These are phyloP conservation scores for Athalia cordata DNA, from an alignment of 2,888 invertebrate species.

Conservation along the genomic window DNA sequence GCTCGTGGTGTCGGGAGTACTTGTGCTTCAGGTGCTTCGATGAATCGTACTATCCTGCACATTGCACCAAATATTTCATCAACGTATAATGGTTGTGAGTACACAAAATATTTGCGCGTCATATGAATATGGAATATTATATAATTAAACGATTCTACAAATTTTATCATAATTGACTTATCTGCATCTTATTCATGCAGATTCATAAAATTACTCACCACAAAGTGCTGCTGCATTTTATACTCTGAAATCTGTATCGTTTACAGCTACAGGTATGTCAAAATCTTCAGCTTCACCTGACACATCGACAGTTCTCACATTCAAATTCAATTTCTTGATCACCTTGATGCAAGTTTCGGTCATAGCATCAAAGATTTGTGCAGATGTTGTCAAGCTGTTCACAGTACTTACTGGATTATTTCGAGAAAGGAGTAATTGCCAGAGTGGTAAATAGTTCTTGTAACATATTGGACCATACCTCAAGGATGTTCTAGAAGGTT, in stretches of 20 bases:
- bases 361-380: slow-evolving; percentile 73
- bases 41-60: too few relatives aligned
- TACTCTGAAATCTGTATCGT: slow-evolving; percentile 78
- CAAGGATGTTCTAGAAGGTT: too few relatives aligned
- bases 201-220: too few relatives aligned
- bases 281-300: slow-evolving; percentile 54
- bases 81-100: too few relatives aligned
- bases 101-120: too few relatives aligned
- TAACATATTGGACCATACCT: slow-evolving; percentile 76
- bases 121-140: too few relatives aligned
- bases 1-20: too few relatives aligned
- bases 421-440: slow-evolving; percentile 74
- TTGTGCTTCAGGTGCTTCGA: too few relatives aligned
- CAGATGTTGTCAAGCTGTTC: slow-evolving; percentile 59
- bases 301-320: slow-evolving; percentile 65
- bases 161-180: too few relatives aligned
- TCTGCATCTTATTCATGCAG: too few relatives aligned
- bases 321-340: slow-evolving; percentile 75
- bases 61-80: too few relatives aligned
- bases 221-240: slow-evolving; percentile 58
- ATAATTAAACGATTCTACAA: too few relatives aligned
- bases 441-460: slow-evolving; percentile 77
- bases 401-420: slow-evolving; percentile 42
- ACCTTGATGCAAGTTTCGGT: slow-evolving; percentile 72
- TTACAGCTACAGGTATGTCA: slow-evolving; percentile 71